Evolutionary conservation across 2,113 vertebrate genomes (phyloP).

Genomic region (Morone saxatilis): DNA sequence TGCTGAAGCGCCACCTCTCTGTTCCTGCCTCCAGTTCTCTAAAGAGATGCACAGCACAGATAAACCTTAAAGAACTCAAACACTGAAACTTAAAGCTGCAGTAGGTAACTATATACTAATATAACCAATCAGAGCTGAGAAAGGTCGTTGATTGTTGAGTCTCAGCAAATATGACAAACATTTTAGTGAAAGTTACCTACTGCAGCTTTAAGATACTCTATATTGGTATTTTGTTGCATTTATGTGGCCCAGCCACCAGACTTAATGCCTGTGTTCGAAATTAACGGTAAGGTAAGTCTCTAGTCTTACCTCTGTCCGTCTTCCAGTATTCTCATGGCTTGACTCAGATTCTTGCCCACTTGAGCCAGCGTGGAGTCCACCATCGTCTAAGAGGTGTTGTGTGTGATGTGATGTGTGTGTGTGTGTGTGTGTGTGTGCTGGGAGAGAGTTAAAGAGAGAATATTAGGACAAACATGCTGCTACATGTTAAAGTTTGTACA

Average conservation of each 20-base stretch:
- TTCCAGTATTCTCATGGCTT: constrained; percentile 94
- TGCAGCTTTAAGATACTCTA: too few species aligned
- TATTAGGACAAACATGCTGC: not conserved
- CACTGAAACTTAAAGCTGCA: too few species aligned
- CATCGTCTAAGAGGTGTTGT: constrained; percentile 77
- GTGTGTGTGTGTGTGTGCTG: not conserved
- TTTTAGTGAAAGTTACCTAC: too few species aligned
- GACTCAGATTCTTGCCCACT: constrained; percentile 94
- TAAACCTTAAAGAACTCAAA: not conserved
- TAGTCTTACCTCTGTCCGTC: constrained; percentile 87
- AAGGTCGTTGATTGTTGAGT: too few species aligned
- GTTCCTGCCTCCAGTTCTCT: constrained; percentile 86
- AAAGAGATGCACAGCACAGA: constrained; percentile 52
- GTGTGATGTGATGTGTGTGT: constrained; percentile 13
- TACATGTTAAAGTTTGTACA: too few species aligned
- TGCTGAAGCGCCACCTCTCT: constrained; percentile 80
- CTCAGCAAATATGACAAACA: too few species aligned
- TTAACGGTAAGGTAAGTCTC: not conserved
- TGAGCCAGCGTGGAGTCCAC: constrained; percentile 90
- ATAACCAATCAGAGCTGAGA: too few species aligned
- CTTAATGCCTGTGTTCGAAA: too few species aligned
- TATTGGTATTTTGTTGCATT: too few species aligned
- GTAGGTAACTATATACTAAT: too few species aligned
- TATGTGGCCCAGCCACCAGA: too few species aligned
- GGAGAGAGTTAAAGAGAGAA: not conserved